A percentile compares a stretch with the other conserved stretches of the same genome.
Evolutionary conservation across 2,797 vertebrate genomes (phyloP).

Genomic region (Odontamblyopus rebecca): DNA sequence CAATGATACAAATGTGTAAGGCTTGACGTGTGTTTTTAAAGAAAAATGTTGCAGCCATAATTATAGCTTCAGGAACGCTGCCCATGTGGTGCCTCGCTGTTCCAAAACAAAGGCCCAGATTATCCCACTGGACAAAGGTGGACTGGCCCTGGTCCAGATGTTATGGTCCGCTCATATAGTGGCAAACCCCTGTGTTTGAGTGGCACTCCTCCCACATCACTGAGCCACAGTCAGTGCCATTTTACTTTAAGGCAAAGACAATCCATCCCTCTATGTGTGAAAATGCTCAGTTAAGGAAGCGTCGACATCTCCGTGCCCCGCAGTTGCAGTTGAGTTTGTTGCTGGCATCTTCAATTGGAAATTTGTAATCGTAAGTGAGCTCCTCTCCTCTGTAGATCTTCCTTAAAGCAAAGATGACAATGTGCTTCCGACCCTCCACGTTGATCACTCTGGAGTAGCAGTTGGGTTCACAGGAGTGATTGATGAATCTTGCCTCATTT

Average conservation of each 20-base stretch:
- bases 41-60: slow-evolving; percentile 42
- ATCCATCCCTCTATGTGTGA: slow-evolving; percentile 13
- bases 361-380: slow-evolving; percentile 97
- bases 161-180: slow-evolving; percentile 52
- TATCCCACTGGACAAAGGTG: slow-evolving; percentile 8
- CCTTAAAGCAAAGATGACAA: slow-evolving; percentile 92
- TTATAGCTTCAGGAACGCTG: slow-evolving; percentile 8
- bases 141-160: slow-evolving; percentile 13
- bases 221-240: slow-evolving; percentile 55
- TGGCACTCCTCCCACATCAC: slow-evolving; percentile 21
- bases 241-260: slow-evolving; percentile 68
- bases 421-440: slow-evolving; percentile 92
- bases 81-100: background rate
- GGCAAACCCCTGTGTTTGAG: slow-evolving; percentile 46
- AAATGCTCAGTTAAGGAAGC: slow-evolving; percentile 85
- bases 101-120: slow-evolving; percentile 20
- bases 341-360: slow-evolving; percentile 93
- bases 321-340: slow-evolving; percentile 95
- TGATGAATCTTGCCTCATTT: slow-evolving; percentile 92
- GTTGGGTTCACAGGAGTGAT: slow-evolving; percentile 96
- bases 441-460: slow-evolving; percentile 95
- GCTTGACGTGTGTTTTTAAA: slow-evolving; percentile 58
- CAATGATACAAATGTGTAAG: slow-evolving; percentile 68
- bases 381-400: slow-evolving; percentile 94
- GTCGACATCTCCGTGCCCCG: slow-evolving; percentile 88